Conservation (phyloP, 2,888 invertebrate genomes). For the Tinea pellionella region DNA sequence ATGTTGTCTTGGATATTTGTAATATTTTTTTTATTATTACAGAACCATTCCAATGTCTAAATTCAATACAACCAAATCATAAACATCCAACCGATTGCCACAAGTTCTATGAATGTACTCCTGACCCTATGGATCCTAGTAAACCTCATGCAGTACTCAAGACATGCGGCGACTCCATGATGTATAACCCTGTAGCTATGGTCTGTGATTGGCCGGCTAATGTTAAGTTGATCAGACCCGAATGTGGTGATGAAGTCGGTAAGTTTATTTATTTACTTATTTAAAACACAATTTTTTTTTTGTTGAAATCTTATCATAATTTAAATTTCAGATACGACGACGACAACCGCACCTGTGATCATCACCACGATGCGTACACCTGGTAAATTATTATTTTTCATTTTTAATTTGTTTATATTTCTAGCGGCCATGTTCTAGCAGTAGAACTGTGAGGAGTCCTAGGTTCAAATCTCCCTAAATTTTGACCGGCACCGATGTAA, state of each 20-base stretch:
- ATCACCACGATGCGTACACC: not conserved
- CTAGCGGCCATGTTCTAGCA: not conserved
- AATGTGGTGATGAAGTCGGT: constrained; percentile 50
- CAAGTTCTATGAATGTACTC: constrained; percentile 77
- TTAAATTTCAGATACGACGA: no score
- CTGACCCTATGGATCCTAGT: constrained; percentile 33
- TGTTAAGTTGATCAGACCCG: constrained; percentile 70
- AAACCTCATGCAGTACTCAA: constrained; percentile 69
- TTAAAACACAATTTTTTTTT: no score
- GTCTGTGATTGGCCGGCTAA: constrained; percentile 74
- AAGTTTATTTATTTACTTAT: not conserved
- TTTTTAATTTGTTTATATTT: not conserved
- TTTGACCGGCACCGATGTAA: no score
- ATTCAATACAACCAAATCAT: constrained; percentile 61
- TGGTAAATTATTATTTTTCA: not conserved
- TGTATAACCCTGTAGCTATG: constrained; percentile 74
- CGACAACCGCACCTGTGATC: no score
- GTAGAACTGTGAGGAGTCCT: no score
- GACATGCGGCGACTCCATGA: constrained; percentile 71
- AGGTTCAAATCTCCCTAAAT: no score
- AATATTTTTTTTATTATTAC: constrained; percentile 11
- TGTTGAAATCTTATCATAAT: no score
- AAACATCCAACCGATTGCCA: constrained; percentile 75
- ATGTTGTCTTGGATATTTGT: no score
- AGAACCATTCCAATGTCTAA: constrained; percentile 50